Conservation (phyloP, 2,797 vertebrate genomes). For the Craterocephalus amniculus region DNA sequence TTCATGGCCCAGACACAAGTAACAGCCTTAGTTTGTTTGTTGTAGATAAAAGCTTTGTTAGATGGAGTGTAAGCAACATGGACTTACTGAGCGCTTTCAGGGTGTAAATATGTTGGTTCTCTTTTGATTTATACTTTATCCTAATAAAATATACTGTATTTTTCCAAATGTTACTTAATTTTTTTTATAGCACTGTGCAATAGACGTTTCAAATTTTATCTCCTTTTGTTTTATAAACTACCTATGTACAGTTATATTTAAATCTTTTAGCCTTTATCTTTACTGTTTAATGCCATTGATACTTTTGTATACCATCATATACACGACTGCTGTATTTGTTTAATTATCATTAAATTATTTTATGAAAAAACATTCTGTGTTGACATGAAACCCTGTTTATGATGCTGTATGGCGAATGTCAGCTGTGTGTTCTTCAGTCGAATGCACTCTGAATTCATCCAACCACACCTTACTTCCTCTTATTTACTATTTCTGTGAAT, state of each 20-base stretch:
- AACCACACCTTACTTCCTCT: conserved; percentile 50
- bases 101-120: conserved; percentile 7
- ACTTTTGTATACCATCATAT: too few species aligned
- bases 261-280: not conserved
- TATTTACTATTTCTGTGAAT: not conserved
- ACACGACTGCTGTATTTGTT: not conserved
- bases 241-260: conserved; percentile 3
- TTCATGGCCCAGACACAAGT: not conserved
- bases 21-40: not conserved
- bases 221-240: not conserved
- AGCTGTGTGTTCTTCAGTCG: conserved; percentile 51
- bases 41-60: not conserved
- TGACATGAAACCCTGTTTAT: conserved; percentile 27
- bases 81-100: not conserved
- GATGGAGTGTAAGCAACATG: not conserved
- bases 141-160: conserved; percentile 3
- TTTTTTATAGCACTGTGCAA: conserved; percentile 30
- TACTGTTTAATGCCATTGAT: not conserved
- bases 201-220: conserved; percentile 7
- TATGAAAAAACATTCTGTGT: conserved; percentile 26
- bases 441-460: conserved; percentile 21
- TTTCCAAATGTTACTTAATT: not conserved
- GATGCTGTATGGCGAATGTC: not conserved
- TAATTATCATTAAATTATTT: conserved; percentile 19
- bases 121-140: conserved; percentile 21